A percentile compares a stretch with the other conserved stretches of the same genome.
Conservation (phyloP, 2,797 vertebrate genomes). For the Schizopygopsis pylzovi region DNA sequence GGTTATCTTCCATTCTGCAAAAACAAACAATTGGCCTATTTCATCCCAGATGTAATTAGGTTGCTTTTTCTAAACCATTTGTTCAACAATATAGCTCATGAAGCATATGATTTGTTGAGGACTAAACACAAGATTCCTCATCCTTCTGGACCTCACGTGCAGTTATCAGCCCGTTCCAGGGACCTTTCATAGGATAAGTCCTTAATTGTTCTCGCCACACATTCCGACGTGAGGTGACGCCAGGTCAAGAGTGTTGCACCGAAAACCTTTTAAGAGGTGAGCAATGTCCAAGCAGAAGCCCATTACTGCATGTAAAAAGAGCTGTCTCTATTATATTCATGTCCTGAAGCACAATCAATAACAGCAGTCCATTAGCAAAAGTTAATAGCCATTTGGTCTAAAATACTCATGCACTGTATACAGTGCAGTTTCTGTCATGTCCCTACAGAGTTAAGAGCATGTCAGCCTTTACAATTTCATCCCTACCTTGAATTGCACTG, state of each 20-base stretch:
- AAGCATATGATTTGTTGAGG: not conserved
- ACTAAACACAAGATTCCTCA: not conserved
- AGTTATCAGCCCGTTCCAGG: not conserved
- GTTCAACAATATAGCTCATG: not conserved
- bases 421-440: not conserved
- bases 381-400: slow-evolving; percentile 15
- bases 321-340: not conserved
- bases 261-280: not conserved
- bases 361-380: slow-evolving; percentile 24
- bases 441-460: not conserved
- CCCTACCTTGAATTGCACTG: not conserved
- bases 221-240: not conserved
- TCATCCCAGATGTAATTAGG: not conserved
- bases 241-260: slow-evolving; percentile 34
- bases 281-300: not conserved
- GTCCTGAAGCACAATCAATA: slow-evolving; percentile 41
- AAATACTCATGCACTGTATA: slow-evolving; percentile 15
- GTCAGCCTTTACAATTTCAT: not conserved
- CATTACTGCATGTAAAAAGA: slow-evolving; percentile 24
- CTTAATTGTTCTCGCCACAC: slow-evolving; percentile 20
- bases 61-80: not conserved
- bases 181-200: slow-evolving; percentile 3
- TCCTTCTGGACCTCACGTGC: not conserved
- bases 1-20: not conserved
- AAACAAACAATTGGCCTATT: not conserved